Base-by-base conservation (phyloP, 2,888 invertebrate species). In the Philereme vetulata region DNA sequence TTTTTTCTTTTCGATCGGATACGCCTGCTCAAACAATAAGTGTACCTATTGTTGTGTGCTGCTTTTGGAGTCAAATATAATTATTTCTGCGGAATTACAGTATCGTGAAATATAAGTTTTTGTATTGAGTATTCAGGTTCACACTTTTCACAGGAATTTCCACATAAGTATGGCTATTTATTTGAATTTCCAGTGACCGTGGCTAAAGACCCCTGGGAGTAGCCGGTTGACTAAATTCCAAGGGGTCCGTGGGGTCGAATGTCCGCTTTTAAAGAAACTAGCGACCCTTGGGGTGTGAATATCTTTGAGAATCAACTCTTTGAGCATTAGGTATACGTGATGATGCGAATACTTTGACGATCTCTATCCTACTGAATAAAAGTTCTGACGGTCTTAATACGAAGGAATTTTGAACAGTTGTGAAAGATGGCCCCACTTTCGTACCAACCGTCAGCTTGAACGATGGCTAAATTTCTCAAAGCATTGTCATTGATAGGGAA, bases 211-310 rank as follows among this genome's bases (percentile, higher is more conserved):
- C 83, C 88, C 51, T 52, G 90, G 90, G 90, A 88, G 66, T 52
- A 66, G 72, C 84, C 84, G 91, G 80, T 86, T 87, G 88, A 90
- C 88, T 91, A 84, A 86, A 86, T 81, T 86, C 80, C 84, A 80
- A 80, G 84, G 86, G 86, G 36, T 52, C 81, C 83, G 80, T 78
- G 83, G 86, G 87, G 80, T 86, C 83, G 78, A 82, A 83, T 85
- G 80, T 84, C 84, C 82, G 78, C 78, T 85, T 88, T 88, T 86
- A 86, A 88, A 86, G 86, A 85, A 87, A 80, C 85, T 83, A 79
- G 78, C 82, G 78, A 84, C 88, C 88, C 85, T 81, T 36, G 32
- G 85, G 88, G 90, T 87, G 90, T 84, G 81, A 85, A 86, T 81
- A 81, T 81, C 82, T 80, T 84, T 88, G 86, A 85, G 84, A 77